Percentiles rank a stretch among this genome's conserved stretches.
These are phyloP conservation scores for Lasioglossum morio DNA, from an alignment of 2,888 invertebrate species.

Conservation along the genomic window DNA sequence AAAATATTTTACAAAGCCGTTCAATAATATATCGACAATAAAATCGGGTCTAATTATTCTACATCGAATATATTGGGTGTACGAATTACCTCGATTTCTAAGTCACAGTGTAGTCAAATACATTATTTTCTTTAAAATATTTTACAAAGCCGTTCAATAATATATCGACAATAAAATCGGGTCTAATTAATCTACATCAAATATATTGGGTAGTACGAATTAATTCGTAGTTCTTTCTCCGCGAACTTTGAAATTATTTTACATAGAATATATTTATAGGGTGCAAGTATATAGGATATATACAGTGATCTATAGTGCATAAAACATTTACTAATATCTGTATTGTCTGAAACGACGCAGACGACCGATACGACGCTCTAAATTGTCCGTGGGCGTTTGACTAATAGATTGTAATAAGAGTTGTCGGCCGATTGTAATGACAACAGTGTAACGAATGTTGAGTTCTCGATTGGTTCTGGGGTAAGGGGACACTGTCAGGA, in stretches of 20 bases:
- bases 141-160: no score
- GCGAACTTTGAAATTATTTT: neutral
- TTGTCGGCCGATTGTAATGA: constrained; percentile 67
- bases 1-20: no score
- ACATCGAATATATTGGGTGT: neutral
- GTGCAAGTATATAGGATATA: neutral
- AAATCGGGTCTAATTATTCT: neutral
- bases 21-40: neutral
- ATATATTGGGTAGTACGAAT: no score
- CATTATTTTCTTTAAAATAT: neutral
- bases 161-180: no score
- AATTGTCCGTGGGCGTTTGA: constrained; percentile 78
- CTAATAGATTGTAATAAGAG: constrained; percentile 78
- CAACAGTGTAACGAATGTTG: constrained; percentile 64
- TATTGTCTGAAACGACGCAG: constrained; percentile 23
- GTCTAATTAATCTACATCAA: no score
- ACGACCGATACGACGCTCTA: constrained; percentile 69
- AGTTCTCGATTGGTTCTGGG: constrained; percentile 52
- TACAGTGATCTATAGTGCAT: neutral
- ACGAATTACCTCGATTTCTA: neutral
- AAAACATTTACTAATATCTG: neutral
- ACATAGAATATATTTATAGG: neutral
- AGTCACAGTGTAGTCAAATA: no score
- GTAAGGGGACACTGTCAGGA: constrained; percentile 23
- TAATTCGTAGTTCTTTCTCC: neutral